These are phyloP conservation scores for Mimumesa dahlbomi DNA, from an alignment of 2,888 invertebrate genomes.

Conservation along the genomic window DNA sequence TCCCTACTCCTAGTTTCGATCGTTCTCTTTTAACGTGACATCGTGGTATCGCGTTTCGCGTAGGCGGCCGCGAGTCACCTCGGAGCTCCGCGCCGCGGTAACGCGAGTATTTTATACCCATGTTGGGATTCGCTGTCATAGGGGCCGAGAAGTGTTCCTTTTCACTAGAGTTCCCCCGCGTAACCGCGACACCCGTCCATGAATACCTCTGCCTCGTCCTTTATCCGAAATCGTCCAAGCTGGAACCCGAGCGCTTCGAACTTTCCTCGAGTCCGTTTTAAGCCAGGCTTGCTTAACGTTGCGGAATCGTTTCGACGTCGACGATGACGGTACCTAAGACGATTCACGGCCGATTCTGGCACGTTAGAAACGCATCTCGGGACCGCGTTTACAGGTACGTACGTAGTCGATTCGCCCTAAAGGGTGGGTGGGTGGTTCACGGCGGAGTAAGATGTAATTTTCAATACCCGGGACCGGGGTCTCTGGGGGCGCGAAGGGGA, in stretches of 20 bases:
- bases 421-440: slow-evolving; percentile 61
- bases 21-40: background rate
- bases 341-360: slow-evolving; percentile 53
- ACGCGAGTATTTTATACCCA: slow-evolving; percentile 60
- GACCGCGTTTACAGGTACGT: slow-evolving; percentile 37
- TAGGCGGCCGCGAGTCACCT: slow-evolving; percentile 30
- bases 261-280: too few relatives aligned
- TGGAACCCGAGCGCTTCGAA: too few relatives aligned
- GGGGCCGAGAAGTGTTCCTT: slow-evolving; percentile 30
- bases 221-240: too few relatives aligned
- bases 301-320: too few relatives aligned
- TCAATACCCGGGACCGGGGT: slow-evolving; percentile 74
- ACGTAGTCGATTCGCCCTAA: slow-evolving; percentile 55
- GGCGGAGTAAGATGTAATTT: slow-evolving; percentile 78
- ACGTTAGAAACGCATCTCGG: slow-evolving; percentile 66
- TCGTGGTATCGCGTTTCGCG: slow-evolving; percentile 53
- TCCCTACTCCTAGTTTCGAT: background rate
- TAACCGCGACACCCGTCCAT: slow-evolving; percentile 11
- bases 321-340: too few relatives aligned
- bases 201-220: slow-evolving; percentile 18
- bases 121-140: slow-evolving; percentile 54
- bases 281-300: too few relatives aligned
- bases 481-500: slow-evolving; percentile 72
- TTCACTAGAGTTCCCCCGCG: slow-evolving; percentile 35
- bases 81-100: slow-evolving; percentile 56